phyloP scores from a whole-genome alignment of 2,888 invertebrate genomes.

The Scaptomyza polygonia region DNA sequence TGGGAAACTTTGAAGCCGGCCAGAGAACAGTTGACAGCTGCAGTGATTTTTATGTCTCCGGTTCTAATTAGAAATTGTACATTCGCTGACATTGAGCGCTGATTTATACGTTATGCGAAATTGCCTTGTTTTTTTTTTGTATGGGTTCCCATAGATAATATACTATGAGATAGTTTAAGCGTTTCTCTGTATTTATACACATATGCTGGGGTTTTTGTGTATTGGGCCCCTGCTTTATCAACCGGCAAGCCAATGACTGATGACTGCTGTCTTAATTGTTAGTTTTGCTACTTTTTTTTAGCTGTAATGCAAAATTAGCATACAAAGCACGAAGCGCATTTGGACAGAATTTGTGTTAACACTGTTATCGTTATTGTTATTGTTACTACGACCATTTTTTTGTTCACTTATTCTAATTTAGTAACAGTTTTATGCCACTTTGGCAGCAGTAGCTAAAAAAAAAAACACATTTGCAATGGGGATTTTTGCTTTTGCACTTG shows the following conservation, averaged over 20 bases:
- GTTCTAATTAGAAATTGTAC: slow-evolving; percentile 73
- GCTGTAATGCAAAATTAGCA: slow-evolving; percentile 61
- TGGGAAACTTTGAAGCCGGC: slow-evolving; percentile 32
- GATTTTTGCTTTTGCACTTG: slow-evolving; percentile 4
- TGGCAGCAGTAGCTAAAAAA: not conserved
- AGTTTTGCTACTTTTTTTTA: slow-evolving; percentile 23
- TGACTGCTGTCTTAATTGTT: slow-evolving; percentile 59
- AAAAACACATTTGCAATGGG: slow-evolving; percentile 16
- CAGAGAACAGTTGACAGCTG: slow-evolving; percentile 31
- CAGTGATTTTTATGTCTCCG: slow-evolving; percentile 73
- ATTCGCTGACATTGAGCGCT: slow-evolving; percentile 70
- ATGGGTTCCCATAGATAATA: slow-evolving; percentile 61
- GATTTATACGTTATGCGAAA: slow-evolving; percentile 68
- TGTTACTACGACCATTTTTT: slow-evolving; percentile 3
- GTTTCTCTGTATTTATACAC: too few species aligned
- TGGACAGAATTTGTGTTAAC: slow-evolving; percentile 63
- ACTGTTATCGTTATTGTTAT: slow-evolving; percentile 39
- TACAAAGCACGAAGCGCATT: slow-evolving; percentile 69
- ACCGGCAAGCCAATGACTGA: slow-evolving; percentile 52
- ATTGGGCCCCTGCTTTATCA: slow-evolving; percentile 31
- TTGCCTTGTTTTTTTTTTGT: slow-evolving; percentile 45
- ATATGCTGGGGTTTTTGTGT: not conserved
- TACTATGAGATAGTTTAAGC: slow-evolving; percentile 5
- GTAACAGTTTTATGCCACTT: slow-evolving; percentile 23
- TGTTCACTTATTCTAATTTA: slow-evolving; percentile 21